These are phyloP conservation scores for Ganaspis brasiliensis DNA, from an alignment of 2,888 invertebrate genomes.

Conservation along the genomic window DNA sequence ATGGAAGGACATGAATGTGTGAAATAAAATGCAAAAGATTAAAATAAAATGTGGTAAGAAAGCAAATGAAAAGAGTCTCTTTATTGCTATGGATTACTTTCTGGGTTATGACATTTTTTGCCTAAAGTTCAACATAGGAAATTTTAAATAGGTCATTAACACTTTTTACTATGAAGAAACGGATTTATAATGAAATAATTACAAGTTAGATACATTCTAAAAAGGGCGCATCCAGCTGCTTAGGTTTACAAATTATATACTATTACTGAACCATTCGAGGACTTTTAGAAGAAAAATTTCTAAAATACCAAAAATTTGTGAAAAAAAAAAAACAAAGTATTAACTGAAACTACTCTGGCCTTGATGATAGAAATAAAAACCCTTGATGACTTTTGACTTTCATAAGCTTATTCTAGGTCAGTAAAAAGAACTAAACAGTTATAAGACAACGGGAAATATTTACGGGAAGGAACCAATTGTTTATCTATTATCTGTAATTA, in stretches of 20 bases:
- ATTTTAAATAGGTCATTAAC: neutral
- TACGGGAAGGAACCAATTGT: no score
- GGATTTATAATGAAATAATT: conserved; percentile 9
- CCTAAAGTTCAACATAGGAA: neutral
- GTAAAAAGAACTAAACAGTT: no score
- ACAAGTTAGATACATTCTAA: conserved; percentile 5
- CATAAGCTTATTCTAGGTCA: no score
- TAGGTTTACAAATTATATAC: neutral
- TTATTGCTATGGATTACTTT: no score
- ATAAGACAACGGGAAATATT: no score
- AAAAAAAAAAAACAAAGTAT: neutral
- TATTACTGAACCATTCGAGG: neutral
- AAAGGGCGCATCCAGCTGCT: neutral
- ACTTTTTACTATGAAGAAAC: neutral
- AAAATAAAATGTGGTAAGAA: no score
- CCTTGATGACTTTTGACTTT: conserved; percentile 2
- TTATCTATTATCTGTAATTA: no score
- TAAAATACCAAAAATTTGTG: neutral
- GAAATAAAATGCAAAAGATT: no score
- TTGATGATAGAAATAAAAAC: conserved; percentile 2
- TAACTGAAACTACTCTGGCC: conserved; percentile 5
- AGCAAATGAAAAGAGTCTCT: neutral
- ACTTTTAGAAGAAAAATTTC: neutral
- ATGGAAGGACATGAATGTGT: no score
- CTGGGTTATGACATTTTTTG: no score